Evolutionary conservation across 2,113 vertebrate genomes (phyloP), one percentile per base, ranked within the genome.

Genomic region (Ploceus nigricollis): DNA sequence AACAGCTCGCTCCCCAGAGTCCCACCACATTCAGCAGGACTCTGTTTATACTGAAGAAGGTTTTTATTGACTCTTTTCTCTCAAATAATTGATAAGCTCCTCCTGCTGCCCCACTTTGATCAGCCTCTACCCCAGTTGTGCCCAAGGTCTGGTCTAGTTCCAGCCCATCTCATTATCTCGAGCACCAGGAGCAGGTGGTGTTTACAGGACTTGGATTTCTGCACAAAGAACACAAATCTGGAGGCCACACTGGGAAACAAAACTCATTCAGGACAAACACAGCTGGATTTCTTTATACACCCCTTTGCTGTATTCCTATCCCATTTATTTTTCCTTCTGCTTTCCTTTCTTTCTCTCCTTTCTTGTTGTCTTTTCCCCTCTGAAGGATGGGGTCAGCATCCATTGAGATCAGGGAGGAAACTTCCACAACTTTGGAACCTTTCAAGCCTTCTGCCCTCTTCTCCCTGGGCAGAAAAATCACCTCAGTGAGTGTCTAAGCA

Each of bases 61-160:
- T 63, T 86, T 90, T 64, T 93, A 96, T 94, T 90, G 76, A 95
- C 92, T 94, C 80, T 87, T 63, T 83, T 39, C 61, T 92, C 72
- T 72, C 93, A 95, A 96, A 95, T 81, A 90, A 92, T 90, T 94
- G 96, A 96, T 97, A 97, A 96, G 60, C 68, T 92, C 33, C 56
- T 61, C 35, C 24, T 75, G 85, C 85, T 0, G 1, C 48, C 85
- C 68, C 47, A 60, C 51, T 95, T 64, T 90, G 71, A 94, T 78
- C 54, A 54, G 80, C 33, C 76, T 90, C 66, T 40, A 40, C 18
- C 73, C 44, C 64, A 63, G 47, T 58, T 89, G 91, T 60, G 64
- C 82, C 79, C 91, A 92, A 93, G 93, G 91, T 96, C 90, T 91
- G 85, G 78, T 94, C 63, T 44, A 11, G 35, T 71, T 91, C 91